Base-by-base conservation (phyloP, 2,888 invertebrate species). In the Paralinhomoeus sp. region DNA sequence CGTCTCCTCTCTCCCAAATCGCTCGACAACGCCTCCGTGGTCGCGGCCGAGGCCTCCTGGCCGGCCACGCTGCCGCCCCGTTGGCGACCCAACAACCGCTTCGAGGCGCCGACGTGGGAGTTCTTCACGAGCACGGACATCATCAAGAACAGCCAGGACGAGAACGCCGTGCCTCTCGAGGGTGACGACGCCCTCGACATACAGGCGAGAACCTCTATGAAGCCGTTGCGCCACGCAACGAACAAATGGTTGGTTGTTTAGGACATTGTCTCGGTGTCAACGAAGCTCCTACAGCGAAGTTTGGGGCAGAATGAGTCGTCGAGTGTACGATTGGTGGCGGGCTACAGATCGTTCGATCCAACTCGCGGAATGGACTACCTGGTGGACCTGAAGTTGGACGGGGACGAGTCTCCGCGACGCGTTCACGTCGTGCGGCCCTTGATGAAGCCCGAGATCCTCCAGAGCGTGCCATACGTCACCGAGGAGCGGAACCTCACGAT, bases 401-500 rank as follows among this genome's bases (percentile, higher is more conserved):
- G n/a, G 34, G 77, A 53, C 57, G 63, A 23, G 71, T n/a, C n/a
- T n/a, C n/a, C n/a, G 74, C 52, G 40, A 44, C 74, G 80, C 56
- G 72, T 84, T 51, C 77, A 84, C 67, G 73, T 80, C 36, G 75
- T 77, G 43, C 79, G 87, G 51, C 78, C 81, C 17, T 67, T 91
- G 45, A 83, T 83, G 18, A 75, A 76, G 47, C 80, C 84, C 12
- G 83, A 89, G 61, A 75, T 91, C 47, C 73, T 87, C 35, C 77
- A 57, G 27, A 51, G 53, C 49, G 80, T 84, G 61, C 89, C 87
- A 0, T 91, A 89, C 67, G 89, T 91, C 1, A 91, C 89, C 0
- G 91, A 93, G 71, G 81, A 78, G 64, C 77, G 78, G 7, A 71
- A 80, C 50, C 72, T 89, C 3, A 74, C 76, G 46, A 68, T 87